Percentiles rank a stretch among this genome's conserved stretches.
phyloP scores from a whole-genome alignment of 2,113 vertebrate species.

The Lipophrys pholis region DNA sequence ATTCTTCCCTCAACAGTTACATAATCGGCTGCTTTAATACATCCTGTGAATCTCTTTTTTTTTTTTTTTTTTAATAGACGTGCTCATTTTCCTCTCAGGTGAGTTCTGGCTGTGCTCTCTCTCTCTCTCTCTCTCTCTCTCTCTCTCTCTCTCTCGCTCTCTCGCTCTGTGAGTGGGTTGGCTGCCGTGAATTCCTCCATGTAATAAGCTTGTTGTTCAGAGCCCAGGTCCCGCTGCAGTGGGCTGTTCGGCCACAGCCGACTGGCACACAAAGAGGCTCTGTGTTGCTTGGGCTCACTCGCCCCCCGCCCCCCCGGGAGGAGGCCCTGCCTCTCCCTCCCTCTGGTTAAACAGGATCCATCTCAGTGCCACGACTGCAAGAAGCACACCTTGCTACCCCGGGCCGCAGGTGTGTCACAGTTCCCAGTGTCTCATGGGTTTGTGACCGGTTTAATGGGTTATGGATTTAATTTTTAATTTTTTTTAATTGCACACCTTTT shows the following conservation, averaged over 20 bases:
- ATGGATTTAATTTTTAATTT: not conserved
- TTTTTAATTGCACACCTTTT: no score
- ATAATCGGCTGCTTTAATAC: no score
- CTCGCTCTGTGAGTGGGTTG: slow-evolving; percentile 8
- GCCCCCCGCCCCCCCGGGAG: slow-evolving; percentile 56
- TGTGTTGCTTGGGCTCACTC: slow-evolving; percentile 63
- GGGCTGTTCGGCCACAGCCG: slow-evolving; percentile 46
- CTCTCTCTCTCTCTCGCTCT: no score
- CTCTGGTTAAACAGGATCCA: slow-evolving; percentile 37
- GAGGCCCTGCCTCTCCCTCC: slow-evolving; percentile 44
- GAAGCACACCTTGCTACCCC: slow-evolving; percentile 44
- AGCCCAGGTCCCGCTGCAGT: slow-evolving; percentile 54
- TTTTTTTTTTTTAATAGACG: not conserved
- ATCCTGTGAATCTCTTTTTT: no score
- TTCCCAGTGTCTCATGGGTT: not conserved
- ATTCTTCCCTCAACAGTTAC: no score
- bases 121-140: no score
- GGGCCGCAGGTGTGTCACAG: slow-evolving; percentile 4
- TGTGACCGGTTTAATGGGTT: not conserved
- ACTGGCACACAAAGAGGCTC: slow-evolving; percentile 76
- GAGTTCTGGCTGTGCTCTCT: not conserved
- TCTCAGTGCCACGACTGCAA: slow-evolving; percentile 60
- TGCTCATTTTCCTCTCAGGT: slow-evolving; percentile 20
- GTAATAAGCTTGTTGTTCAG: slow-evolving; percentile 64
- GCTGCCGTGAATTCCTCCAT: slow-evolving; percentile 62